Evolutionary conservation across 2,113 vertebrate species (phyloP).

Genomic region (Lepisosteus oculatus): DNA sequence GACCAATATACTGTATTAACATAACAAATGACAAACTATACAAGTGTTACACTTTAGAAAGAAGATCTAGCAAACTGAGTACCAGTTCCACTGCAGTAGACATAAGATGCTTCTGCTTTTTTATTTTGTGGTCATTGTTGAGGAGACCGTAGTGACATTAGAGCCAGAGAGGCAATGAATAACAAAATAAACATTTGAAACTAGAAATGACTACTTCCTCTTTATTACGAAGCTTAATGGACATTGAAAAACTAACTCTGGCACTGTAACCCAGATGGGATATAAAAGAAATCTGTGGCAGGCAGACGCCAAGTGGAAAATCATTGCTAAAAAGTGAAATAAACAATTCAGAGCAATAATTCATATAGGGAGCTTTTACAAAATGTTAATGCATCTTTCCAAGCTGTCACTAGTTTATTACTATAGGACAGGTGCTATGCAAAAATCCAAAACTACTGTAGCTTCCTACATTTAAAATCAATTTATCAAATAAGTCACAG

Average conservation of each 20-base stretch:
- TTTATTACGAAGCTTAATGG: conserved; percentile 48
- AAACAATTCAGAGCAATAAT: not conserved
- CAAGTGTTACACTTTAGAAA: not conserved
- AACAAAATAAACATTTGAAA: conserved; percentile 33
- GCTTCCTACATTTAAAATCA: no score
- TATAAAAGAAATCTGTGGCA: conserved; percentile 35
- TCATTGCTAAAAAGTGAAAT: conserved; percentile 21
- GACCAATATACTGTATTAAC: no score
- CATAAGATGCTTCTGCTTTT: conserved; percentile 4
- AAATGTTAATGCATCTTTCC: no score
- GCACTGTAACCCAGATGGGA: conserved; percentile 39
- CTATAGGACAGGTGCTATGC: no score
- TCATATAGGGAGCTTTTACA: no score
- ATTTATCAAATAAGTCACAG: no score
- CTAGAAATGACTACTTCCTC: conserved; percentile 40
- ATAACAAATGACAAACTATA: not conserved
- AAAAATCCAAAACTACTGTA: no score
- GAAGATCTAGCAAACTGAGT: not conserved
- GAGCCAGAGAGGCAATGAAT: conserved; percentile 40
- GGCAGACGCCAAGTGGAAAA: conserved; percentile 45
- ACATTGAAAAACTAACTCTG: conserved; percentile 38
- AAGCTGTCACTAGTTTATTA: no score
- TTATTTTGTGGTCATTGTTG: conserved; percentile 7
- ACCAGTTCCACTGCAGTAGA: not conserved
- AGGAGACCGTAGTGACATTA: conserved; percentile 25